phyloP scores from a whole-genome alignment of 2,113 vertebrate genomes.

The Labeo catla region DNA sequence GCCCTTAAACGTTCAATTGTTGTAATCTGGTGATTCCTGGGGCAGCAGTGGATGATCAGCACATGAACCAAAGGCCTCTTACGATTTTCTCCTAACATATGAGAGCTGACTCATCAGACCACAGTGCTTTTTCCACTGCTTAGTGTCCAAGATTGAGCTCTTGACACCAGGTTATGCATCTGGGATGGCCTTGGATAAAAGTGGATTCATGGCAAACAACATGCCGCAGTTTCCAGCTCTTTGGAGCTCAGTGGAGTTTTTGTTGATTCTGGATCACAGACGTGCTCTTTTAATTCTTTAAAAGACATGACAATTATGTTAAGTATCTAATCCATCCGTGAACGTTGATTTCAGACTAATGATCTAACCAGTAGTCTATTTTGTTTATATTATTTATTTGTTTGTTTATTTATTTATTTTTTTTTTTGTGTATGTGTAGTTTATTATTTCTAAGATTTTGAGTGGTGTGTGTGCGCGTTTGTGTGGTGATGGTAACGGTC shows the following conservation, averaged over 20 bases:
- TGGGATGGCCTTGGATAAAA: slow-evolving; percentile 3
- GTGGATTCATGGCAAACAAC: slow-evolving; percentile 2
- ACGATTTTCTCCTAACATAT: not conserved
- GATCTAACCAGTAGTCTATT: not conserved
- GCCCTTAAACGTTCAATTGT: not conserved
- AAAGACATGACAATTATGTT: not conserved
- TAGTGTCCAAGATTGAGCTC: not conserved
- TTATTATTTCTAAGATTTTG: not conserved
- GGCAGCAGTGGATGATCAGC: not conserved
- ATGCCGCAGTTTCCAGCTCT: slow-evolving; percentile 8
- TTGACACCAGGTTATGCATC: slow-evolving; percentile 3
- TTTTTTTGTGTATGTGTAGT: not conserved
- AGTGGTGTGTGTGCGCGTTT: not conserved
- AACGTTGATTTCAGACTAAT: not conserved
- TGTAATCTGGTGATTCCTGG: not conserved
- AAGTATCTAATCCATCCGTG: not conserved
- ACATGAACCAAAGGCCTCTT: not conserved
- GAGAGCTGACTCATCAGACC: not conserved
- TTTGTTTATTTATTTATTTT: not conserved
- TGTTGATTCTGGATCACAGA: slow-evolving; percentile 23
- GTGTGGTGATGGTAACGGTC: not conserved
- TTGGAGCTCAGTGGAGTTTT: not conserved
- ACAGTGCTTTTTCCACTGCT: slow-evolving; percentile 8
- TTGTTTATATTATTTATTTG: no score
- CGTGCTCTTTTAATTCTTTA: not conserved